A percentile compares a stretch with the other conserved stretches of the same genome.
Conservation (phyloP, 2,888 invertebrate genomes). For the Cephus sareptanus region DNA sequence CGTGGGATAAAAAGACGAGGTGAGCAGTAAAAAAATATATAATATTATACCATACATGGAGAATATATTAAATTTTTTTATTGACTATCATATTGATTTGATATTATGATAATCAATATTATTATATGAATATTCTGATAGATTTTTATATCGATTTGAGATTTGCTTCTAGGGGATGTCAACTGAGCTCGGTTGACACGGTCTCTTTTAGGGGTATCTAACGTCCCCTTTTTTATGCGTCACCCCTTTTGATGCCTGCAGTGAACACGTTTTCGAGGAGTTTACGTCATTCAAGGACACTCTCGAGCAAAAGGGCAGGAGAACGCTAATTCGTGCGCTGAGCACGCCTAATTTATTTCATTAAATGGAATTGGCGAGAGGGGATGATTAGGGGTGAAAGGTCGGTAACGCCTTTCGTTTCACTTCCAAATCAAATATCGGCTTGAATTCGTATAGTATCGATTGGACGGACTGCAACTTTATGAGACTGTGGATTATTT, state of each 20-base stretch:
- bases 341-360: not conserved
- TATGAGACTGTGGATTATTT: not conserved
- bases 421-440: not conserved
- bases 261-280: not conserved
- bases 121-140: not conserved
- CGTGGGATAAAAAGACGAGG: not conserved
- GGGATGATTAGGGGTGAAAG: not conserved
- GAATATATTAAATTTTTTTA: not conserved
- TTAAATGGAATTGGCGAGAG: not conserved
- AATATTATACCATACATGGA: not conserved
- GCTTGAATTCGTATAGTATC: not conserved
- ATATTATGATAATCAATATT: not conserved
- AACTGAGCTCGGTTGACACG: not conserved
- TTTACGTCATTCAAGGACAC: not conserved
- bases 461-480: not conserved
- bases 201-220: not conserved
- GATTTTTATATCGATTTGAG: not conserved
- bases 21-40: not conserved
- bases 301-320: not conserved
- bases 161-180: not conserved
- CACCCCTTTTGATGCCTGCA: not conserved
- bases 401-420: not conserved
- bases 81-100: too few relatives aligned
- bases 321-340: not conserved
- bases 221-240: not conserved